A percentile compares a stretch with the other conserved stretches of the same genome.
phyloP scores from a whole-genome alignment of 2,113 vertebrate genomes.

The Nothoprocta pentlandii region DNA sequence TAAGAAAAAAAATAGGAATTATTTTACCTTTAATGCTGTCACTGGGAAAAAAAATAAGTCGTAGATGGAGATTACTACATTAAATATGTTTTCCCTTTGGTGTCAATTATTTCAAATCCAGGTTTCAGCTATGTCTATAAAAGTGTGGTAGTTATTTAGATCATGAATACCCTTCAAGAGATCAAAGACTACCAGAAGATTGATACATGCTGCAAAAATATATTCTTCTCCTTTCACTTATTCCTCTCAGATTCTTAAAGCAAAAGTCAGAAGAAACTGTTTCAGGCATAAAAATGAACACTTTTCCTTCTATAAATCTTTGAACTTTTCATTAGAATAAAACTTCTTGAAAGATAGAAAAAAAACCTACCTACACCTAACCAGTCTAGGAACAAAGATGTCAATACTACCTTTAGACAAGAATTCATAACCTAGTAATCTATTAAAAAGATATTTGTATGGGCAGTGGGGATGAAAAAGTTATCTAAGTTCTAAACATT shows the following conservation, averaged over 20 bases:
- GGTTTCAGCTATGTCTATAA: conserved; percentile 74
- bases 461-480: neutral
- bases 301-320: conserved; percentile 44
- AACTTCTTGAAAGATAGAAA: neutral
- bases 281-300: conserved; percentile 19
- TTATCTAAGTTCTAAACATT: neutral
- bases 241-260: conserved; percentile 60
- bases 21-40: conserved; percentile 58
- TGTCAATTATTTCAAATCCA: conserved; percentile 81
- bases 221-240: conserved; percentile 57
- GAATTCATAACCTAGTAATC: conserved; percentile 28
- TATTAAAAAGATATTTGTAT: neutral
- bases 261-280: conserved; percentile 58
- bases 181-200: conserved; percentile 77
- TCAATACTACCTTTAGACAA: conserved; percentile 14
- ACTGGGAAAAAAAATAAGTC: conserved; percentile 41
- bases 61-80: conserved; percentile 65
- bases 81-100: conserved; percentile 78
- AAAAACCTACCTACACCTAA: conserved; percentile 26
- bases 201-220: conserved; percentile 69
- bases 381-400: conserved; percentile 19
- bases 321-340: conserved; percentile 46
- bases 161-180: conserved; percentile 69
- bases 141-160: conserved; percentile 74
- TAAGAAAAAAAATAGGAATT: conserved; percentile 41